A percentile compares a stretch with the other conserved stretches of the same genome.
phyloP scores from a whole-genome alignment of 2,888 invertebrate genomes.

The Ceratothoa steindachneri region DNA sequence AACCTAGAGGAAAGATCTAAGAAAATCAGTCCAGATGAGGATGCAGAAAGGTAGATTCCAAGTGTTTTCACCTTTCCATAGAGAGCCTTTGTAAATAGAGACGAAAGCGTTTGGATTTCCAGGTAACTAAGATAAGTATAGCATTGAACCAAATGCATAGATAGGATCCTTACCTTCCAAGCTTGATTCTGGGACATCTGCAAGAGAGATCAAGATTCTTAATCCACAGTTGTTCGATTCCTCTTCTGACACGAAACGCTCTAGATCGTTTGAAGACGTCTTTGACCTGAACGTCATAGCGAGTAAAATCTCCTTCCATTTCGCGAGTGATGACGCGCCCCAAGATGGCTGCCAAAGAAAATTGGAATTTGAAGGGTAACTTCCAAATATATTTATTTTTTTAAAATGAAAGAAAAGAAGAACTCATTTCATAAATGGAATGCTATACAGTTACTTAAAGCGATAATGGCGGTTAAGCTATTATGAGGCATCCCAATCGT shows the following conservation, averaged over 20 bases:
- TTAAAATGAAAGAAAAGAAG: not conserved
- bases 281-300: slow-evolving; percentile 44
- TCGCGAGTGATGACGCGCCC: slow-evolving; percentile 44
- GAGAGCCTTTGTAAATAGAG: no score
- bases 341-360: slow-evolving; percentile 36
- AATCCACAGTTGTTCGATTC: slow-evolving; percentile 44
- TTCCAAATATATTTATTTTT: not conserved
- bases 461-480: no score
- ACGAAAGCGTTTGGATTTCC: no score
- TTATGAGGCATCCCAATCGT: no score
- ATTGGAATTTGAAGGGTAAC: not conserved
- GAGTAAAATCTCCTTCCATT: slow-evolving; percentile 39
- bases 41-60: no score
- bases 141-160: no score
- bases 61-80: no score
- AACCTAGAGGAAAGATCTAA: no score
- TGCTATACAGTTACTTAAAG: no score
- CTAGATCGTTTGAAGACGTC: slow-evolving; percentile 43
- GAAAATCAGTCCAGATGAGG: no score
- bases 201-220: slow-evolving; percentile 39
- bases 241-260: slow-evolving; percentile 38
- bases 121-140: no score
- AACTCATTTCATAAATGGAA: not conserved
- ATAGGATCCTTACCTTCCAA: slow-evolving; percentile 47
- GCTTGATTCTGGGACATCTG: slow-evolving; percentile 46